Conservation (phyloP, 2,888 invertebrate species). For the Melanophora roralis region DNA sequence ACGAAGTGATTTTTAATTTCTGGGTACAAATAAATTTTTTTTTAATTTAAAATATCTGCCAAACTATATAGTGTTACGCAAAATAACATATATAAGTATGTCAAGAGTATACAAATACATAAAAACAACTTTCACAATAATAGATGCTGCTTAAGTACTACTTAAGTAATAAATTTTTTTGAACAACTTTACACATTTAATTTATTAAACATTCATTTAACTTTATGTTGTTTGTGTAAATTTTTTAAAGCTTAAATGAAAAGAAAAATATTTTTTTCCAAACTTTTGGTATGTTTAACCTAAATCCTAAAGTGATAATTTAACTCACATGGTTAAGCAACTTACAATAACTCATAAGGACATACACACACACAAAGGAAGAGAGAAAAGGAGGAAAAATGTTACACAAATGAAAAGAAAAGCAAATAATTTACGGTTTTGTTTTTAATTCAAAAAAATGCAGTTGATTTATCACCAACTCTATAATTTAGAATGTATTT, state of each 20-base stretch:
- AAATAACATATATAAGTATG: no score
- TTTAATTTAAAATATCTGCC: no score
- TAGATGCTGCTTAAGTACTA: background rate
- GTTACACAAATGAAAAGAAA: conserved; percentile 35
- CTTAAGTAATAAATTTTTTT: background rate
- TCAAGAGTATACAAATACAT: no score
- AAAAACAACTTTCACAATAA: background rate
- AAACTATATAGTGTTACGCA: no score
- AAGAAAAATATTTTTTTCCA: background rate
- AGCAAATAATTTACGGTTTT: conserved; percentile 56
- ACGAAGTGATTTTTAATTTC: no score
- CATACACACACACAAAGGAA: background rate
- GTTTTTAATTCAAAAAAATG: conserved; percentile 42
- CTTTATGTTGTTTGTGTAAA: background rate
- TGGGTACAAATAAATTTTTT: background rate
- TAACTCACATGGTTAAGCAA: conserved; percentile 33
- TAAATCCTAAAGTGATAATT: conserved; percentile 49
- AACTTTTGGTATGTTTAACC: conserved; percentile 33
- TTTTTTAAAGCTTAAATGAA: conserved; percentile 29
- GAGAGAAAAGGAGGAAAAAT: background rate
- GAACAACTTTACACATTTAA: background rate
- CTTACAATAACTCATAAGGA: background rate
- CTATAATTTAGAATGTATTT: background rate
- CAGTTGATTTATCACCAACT: conserved; percentile 45
- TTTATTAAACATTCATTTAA: background rate